phyloP scores from a whole-genome alignment of 1,140 invertebrate species.

The Leucophenga varia region DNA sequence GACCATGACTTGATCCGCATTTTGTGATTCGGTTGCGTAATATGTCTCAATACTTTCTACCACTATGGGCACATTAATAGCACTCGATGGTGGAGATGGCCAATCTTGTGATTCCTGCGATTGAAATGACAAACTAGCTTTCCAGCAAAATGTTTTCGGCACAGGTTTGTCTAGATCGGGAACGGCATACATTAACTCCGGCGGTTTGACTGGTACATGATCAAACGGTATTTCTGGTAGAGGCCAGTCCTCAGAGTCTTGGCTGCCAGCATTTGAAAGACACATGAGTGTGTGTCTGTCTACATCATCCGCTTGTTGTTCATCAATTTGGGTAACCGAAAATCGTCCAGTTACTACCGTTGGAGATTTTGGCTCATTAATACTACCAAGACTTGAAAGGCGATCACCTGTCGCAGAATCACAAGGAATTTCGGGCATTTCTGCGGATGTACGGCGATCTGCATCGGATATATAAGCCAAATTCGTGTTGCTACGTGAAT shows the following conservation, averaged over 20 bases:
- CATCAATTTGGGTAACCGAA: conserved; percentile 51
- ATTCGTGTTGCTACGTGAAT: conserved; percentile 71
- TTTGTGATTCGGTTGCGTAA: conserved; percentile 75
- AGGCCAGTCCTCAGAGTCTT: conserved; percentile 71
- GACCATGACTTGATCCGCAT: conserved; percentile 67
- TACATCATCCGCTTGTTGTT: conserved; percentile 35
- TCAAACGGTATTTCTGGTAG: conserved; percentile 65
- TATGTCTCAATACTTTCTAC: conserved; percentile 84
- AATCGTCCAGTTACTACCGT: conserved; percentile 53
- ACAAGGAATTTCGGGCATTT: conserved; percentile 78
- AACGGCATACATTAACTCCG: conserved; percentile 41
- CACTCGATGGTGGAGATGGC: conserved; percentile 75
- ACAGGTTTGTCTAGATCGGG: conserved; percentile 52
- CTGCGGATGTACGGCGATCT: conserved; percentile 75
- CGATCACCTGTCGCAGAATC: conserved; percentile 61
- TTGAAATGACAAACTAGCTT: conserved; percentile 45
- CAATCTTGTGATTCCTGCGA: conserved; percentile 68
- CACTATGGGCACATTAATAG: conserved; percentile 65
- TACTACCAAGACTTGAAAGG: conserved; percentile 45
- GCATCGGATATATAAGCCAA: conserved; percentile 72
- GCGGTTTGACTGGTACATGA: conserved; percentile 47
- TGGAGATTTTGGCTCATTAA: conserved; percentile 59
- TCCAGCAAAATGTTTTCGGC: conserved; percentile 54
- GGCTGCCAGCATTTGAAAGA: conserved; percentile 59
- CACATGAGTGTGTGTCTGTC: conserved; percentile 50